Conservation (phyloP, 53 echinoderm and acorn worm genomes). For the Zoroaster sp. region DNA sequence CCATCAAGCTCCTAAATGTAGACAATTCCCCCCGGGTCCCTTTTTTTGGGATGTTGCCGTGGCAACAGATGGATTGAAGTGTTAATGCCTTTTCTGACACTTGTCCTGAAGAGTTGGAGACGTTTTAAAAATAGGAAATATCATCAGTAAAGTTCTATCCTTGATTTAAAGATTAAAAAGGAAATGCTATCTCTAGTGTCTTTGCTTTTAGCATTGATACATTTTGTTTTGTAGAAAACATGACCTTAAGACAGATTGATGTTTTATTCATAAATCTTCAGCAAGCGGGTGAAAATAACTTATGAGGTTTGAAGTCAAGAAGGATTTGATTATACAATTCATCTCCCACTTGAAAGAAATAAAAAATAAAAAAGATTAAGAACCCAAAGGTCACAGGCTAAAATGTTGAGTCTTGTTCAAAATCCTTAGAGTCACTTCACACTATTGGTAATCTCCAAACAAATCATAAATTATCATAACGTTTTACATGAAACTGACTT, state of each 20-base stretch:
- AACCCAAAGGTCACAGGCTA: background rate
- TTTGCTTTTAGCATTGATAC: background rate
- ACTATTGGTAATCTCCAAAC: no score
- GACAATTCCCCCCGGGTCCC: constrained; percentile 30
- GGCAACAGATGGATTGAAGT: constrained; percentile 60
- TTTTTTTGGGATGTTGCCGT: constrained; percentile 34
- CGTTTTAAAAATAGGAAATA: constrained; percentile 18
- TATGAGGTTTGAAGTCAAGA: background rate
- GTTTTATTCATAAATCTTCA: constrained; percentile 21
- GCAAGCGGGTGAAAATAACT: constrained; percentile 6
- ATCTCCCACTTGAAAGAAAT: background rate
- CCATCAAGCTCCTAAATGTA: constrained; percentile 51
- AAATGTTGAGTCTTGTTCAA: no score
- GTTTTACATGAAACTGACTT: no score
- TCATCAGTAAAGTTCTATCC: constrained; percentile 34
- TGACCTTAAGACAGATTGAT: background rate
- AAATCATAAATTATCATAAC: no score
- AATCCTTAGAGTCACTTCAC: no score
- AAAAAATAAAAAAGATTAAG: background rate
- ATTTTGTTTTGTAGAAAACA: background rate
- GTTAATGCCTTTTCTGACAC: constrained; percentile 58
- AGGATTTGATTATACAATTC: background rate
- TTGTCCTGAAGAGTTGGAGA: constrained; percentile 38
- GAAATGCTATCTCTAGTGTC: background rate
- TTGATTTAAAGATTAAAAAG: constrained; percentile 15